A percentile compares a stretch with the other conserved stretches of the same genome.
Conservation (phyloP, 1,140 invertebrate genomes). For the Campoletis sonorensis region DNA sequence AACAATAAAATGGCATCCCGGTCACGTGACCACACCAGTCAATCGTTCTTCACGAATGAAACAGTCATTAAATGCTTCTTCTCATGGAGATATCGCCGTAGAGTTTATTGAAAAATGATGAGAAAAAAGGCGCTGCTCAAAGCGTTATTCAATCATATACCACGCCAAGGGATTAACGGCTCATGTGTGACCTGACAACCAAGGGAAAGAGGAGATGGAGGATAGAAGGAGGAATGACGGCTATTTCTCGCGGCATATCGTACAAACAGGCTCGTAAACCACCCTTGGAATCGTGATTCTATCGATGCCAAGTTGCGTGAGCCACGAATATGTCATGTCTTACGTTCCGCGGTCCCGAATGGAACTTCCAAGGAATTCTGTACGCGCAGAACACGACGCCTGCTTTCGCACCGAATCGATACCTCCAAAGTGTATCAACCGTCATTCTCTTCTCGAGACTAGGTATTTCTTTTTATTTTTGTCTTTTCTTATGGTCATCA, state of each 20-base stretch:
- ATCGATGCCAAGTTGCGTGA: not conserved
- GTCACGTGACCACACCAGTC: too few species aligned
- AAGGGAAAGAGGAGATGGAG: not conserved
- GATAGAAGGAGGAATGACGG: not conserved
- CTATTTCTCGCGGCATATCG: not conserved
- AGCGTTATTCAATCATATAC: not conserved
- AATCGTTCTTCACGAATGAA: too few species aligned
- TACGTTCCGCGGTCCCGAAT: slow-evolving; percentile 2
- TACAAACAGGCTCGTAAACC: not conserved
- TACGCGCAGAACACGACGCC: not conserved
- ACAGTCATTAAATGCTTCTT: too few species aligned
- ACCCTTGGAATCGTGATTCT: not conserved
- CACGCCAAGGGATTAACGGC: not conserved
- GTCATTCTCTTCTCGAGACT: too few species aligned
- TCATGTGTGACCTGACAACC: too few species aligned
- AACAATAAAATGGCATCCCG: too few species aligned
- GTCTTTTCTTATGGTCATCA: not conserved
- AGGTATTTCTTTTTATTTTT: not conserved
- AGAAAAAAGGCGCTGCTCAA: not conserved
- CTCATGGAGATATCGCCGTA: not conserved
- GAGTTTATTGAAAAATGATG: not conserved
- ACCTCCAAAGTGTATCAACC: not conserved
- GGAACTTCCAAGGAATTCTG: not conserved
- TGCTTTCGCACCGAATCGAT: not conserved
- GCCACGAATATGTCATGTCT: not conserved